Evolutionary conservation across 2,797 vertebrate species (phyloP), one percentile per base, ranked within the genome.

Genomic region (Paratrypauchen microcephalus): DNA sequence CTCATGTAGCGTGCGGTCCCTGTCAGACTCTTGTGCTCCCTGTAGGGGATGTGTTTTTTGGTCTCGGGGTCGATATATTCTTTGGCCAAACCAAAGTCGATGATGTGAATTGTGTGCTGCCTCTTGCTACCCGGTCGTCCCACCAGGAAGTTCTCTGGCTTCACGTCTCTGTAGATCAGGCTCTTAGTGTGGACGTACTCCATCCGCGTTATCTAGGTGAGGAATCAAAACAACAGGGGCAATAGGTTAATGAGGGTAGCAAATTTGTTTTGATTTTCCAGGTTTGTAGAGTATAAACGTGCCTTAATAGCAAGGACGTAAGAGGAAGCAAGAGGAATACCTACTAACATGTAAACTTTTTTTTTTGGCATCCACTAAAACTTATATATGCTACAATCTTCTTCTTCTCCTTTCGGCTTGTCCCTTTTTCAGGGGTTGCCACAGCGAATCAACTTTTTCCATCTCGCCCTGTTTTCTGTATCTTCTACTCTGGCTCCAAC

Each of bases 21-120:
- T 1, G 97, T 99, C 89, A 98, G 91, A 93, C 97, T 99, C 92
- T 99, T 99, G 95, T 99, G 97, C 94, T 99, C 97, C 87, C 97
- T 93, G 92, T 98, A 98, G 0, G 97, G 97, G 95, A 99, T 99
- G 95, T 99, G 97, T 95, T 99, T 99, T 96, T 97, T 97, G 95
- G 97, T 99, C 95, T 99, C 97, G 0, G 97, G 96, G 92, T 99
- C 97, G 19, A 98, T 97, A 84, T 98, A 99, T 88, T 99, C 97
- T 95, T 99, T 99, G 94, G 97, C 97, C 93, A 99, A 93, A 89
- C 97, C 97, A 81, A 99, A 99, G 93, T 99, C 97, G 0, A 99
- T 99, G 87, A 99, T 99, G 94, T 99, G 97, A 90, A 99, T 97
- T 80, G 95, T 96, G 87, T 98, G 96, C 85, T 99, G 97, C 86